Base-by-base conservation (phyloP, 2,797 vertebrate species). In the Diceros bicornis region DNA sequence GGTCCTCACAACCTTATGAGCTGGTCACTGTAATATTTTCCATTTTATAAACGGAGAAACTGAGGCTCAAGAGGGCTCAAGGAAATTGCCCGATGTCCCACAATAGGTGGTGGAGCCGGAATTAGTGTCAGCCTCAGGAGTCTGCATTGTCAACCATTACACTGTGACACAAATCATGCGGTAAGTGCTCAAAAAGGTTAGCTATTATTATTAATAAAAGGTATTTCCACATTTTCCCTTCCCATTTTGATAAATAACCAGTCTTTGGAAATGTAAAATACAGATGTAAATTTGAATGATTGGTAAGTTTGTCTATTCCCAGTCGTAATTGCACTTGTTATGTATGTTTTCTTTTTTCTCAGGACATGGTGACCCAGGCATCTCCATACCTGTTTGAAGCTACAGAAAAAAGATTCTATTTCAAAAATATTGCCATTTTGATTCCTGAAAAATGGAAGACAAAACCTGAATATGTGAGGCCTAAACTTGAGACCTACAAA, bases 401-500 rank as follows among this genome's bases (percentile, higher is more conserved):
- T 14, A 98, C 98, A 41, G 97, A 95, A 86, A 96, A 98, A 72
- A 96, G 97, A 89, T 98, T 98, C 96, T 99, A 98, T 88, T 98
- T 98, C 97, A 99, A 98, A 96, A 97, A 69, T 75, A 98, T 97
- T 96, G 98, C 98, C 91, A 98, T 99, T 94, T 86, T 99, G 97
- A 98, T 99, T 96, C 98, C 99, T 62, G 95, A 98, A 93, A 98
- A 79, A 0, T 99, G 98, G 99, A 78, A 77, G 32, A 62, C 87
- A 47, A 98, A 97, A 23, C 52, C 64, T 61, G 97, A 83, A 4
- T 99, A 98, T 69, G 64, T 78, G 91, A 98, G 96, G 97, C 89
- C 98, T 44, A 98, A 98, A 97, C 98, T 96, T 0, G 98, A 99
- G 97, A 99, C 98, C 47, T 98, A 98, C 72, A 97, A 98, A 83